Conservation (phyloP, 2,888 invertebrate genomes). For the Linnaemya vulpina region DNA sequence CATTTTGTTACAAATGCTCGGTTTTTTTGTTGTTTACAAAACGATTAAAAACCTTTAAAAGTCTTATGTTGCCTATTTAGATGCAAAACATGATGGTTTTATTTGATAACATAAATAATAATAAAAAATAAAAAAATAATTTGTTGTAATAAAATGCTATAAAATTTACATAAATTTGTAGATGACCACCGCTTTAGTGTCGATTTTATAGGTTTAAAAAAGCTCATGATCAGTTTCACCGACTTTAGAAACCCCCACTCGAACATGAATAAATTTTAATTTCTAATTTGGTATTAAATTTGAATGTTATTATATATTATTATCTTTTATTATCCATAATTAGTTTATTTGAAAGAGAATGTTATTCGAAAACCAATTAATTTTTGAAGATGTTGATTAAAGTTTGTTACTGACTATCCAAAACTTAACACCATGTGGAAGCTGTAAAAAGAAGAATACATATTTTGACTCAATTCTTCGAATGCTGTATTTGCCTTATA, state of each 20-base stretch:
- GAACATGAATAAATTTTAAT: background rate
- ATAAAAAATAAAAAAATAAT: slow-evolving; percentile 11
- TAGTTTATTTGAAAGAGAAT: background rate
- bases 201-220: background rate
- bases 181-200: slow-evolving; percentile 2
- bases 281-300: slow-evolving; percentile 5
- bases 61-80: slow-evolving; percentile 11
- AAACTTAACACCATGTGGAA: slow-evolving; percentile 15
- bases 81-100: slow-evolving; percentile 29
- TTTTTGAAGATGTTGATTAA: background rate
- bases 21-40: slow-evolving; percentile 44
- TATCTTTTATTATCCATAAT: background rate
- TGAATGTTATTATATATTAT: background rate
- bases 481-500: background rate
- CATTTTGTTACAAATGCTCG: slow-evolving; percentile 31
- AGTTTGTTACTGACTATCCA: background rate
- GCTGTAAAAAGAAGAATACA: background rate
- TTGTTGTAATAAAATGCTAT: slow-evolving; percentile 17
- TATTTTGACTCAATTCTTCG: slow-evolving; percentile 1
- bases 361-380: background rate
- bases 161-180: slow-evolving; percentile 62
- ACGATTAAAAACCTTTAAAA: slow-evolving; percentile 55
- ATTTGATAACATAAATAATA: slow-evolving; percentile 34
- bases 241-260: slow-evolving; percentile 16
- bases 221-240: background rate